phyloP scores from a whole-genome alignment of 2,888 invertebrate species.

The Caenorhabditis doughertyi region DNA sequence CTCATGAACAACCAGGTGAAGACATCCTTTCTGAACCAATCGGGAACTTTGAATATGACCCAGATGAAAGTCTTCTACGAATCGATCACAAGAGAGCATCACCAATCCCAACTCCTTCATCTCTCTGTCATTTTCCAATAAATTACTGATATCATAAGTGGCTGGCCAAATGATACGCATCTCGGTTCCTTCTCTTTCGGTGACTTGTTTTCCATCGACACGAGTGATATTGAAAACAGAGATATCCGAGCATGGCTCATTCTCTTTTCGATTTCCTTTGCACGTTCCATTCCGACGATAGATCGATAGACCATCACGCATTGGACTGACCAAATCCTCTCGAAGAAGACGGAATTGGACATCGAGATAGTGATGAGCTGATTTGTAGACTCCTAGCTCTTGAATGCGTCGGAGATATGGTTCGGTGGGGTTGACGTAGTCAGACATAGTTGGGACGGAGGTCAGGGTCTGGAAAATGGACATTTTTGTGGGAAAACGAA shows the following conservation, averaged over 20 bases:
- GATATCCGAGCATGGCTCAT: constrained; percentile 41
- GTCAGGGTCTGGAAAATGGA: constrained; percentile 75
- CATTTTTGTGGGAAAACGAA: no score
- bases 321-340: constrained; percentile 89
- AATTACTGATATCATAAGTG: constrained; percentile 88
- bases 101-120: constrained; percentile 82
- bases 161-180: constrained; percentile 82
- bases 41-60: constrained; percentile 85
- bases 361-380: constrained; percentile 88
- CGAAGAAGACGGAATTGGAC: constrained; percentile 89
- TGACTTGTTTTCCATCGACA: constrained; percentile 64
- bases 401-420: constrained; percentile 86
- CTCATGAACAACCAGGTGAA: constrained; percentile 38
- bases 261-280: constrained; percentile 24
- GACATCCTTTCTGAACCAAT: not conserved
- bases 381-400: constrained; percentile 86
- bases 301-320: constrained; percentile 86
- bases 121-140: constrained; percentile 54
- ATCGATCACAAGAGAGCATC: constrained; percentile 88
- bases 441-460: constrained; percentile 82
- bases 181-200: constrained; percentile 63
- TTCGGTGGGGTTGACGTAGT: constrained; percentile 80
- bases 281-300: constrained; percentile 57
- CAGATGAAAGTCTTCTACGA: constrained; percentile 87
- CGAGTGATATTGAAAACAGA: constrained; percentile 56